Conservation (phyloP, 2,888 invertebrate species). For the Chrysomela aeneicollis region DNA sequence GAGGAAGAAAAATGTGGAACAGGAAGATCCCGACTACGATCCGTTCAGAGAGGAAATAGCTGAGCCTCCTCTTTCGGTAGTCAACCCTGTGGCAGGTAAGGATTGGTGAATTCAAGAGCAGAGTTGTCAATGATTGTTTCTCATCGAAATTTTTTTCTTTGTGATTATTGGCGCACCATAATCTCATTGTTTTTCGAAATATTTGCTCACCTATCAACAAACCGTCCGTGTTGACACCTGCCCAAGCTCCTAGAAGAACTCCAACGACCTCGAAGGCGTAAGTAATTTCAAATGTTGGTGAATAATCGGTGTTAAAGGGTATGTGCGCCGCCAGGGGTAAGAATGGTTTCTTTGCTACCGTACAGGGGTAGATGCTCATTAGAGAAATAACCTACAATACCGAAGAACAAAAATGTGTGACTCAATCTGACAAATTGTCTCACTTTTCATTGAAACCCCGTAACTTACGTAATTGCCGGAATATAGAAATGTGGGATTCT, state of each 20-base stretch:
- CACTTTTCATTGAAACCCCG: too few species aligned
- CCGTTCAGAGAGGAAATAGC: conserved; percentile 39
- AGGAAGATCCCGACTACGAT: conserved; percentile 51
- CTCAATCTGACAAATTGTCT: too few species aligned
- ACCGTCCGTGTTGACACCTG: conserved; percentile 12
- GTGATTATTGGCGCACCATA: too few species aligned
- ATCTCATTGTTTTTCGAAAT: too few species aligned
- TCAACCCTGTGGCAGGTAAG: not conserved
- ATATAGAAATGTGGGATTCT: too few species aligned
- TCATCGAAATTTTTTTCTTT: too few species aligned
- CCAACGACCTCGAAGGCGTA: conserved; percentile 19
- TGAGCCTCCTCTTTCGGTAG: conserved; percentile 5
- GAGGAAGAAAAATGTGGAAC: conserved; percentile 41
- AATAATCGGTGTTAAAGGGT: conserved; percentile 15
- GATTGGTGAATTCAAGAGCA: too few species aligned
- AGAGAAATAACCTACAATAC: not conserved
- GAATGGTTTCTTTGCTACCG: conserved; percentile 17
- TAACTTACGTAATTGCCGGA: too few species aligned
- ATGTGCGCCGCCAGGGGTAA: conserved; percentile 22
- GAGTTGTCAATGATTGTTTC: too few species aligned
- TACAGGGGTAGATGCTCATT: conserved; percentile 18
- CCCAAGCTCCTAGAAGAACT: conserved; percentile 10
- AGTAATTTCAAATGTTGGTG: conserved; percentile 18
- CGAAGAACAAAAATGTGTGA: not conserved
- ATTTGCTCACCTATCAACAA: conserved; percentile 18